A percentile compares a stretch with the other conserved stretches of the same genome.
These are phyloP conservation scores for Takifugu rubripes DNA, from an alignment of 2,797 vertebrate species.

Conservation along the genomic window DNA sequence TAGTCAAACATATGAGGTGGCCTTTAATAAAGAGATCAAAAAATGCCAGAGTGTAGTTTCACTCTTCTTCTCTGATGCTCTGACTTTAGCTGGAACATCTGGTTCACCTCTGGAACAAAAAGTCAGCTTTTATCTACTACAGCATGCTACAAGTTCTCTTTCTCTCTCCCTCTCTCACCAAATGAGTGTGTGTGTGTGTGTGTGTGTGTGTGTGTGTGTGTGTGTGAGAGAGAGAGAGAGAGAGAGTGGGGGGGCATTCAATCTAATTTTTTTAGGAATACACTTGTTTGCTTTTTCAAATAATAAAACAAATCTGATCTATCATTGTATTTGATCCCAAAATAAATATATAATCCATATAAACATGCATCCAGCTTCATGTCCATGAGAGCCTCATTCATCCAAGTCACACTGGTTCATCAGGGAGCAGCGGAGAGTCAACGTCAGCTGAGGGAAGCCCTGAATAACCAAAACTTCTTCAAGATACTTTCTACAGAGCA, in stretches of 20 bases:
- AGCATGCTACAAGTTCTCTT: not conserved
- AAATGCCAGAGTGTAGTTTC: constrained; percentile 33
- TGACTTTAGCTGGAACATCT: constrained; percentile 38
- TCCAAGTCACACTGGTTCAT: no score
- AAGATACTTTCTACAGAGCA: no score
- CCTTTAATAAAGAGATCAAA: constrained; percentile 53
- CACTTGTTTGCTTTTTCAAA: no score
- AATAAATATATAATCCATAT: no score
- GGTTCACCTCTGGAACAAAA: constrained; percentile 19
- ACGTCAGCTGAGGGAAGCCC: no score
- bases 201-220: constrained; percentile 13
- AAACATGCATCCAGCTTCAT: no score
- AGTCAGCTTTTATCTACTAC: constrained; percentile 34
- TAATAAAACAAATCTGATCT: no score
- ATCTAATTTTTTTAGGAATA: not conserved
- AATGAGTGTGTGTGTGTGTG: not conserved
- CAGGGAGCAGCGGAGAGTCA: no score
- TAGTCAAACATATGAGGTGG: constrained; percentile 43
- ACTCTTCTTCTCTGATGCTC: constrained; percentile 25
- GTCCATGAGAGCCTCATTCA: no score
- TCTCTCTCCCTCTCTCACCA: not conserved
- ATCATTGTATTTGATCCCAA: no score
- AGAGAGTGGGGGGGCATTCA: not conserved
- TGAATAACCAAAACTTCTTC: no score
- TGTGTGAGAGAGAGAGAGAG: not conserved